phyloP scores from a whole-genome alignment of 2,113 vertebrate species.

The Leuciscus idus region DNA sequence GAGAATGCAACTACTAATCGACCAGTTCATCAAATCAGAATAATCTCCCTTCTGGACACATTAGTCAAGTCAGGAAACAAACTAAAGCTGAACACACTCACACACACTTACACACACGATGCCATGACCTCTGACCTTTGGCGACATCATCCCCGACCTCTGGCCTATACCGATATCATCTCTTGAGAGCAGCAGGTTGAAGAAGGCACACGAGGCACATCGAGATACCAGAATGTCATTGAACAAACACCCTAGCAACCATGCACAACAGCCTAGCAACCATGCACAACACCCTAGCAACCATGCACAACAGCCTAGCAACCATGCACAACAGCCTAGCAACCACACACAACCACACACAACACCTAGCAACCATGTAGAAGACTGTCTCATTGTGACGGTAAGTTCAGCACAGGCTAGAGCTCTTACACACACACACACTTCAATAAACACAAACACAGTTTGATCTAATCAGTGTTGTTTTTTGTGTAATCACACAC shows the following conservation, averaged over 20 bases:
- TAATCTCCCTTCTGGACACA: not conserved
- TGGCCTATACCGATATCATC: not conserved
- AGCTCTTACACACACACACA: not conserved
- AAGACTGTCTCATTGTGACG: not conserved
- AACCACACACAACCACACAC: not conserved
- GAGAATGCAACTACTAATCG: too few relatives aligned
- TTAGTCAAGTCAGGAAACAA: not conserved
- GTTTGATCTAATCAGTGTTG: slow-evolving; percentile 2
- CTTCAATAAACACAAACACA: slow-evolving; percentile 22
- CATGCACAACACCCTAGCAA: not conserved
- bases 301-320: not conserved
- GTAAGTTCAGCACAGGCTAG: slow-evolving; percentile 1
- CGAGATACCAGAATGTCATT: not conserved
- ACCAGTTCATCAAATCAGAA: not conserved
- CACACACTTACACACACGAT: not conserved
- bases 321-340: not conserved
- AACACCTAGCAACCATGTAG: not conserved
- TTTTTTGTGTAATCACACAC: slow-evolving; percentile 8
- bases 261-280: too few relatives aligned
- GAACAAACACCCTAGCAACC: not conserved
- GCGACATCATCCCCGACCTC: not conserved
- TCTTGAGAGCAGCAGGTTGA: not conserved
- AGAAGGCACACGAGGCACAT: not conserved
- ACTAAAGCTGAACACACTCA: not conserved
- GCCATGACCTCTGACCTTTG: not conserved